Percentiles rank a stretch among this genome's conserved stretches.
Evolutionary conservation across 2,113 vertebrate genomes (phyloP).

Genomic region (Chunga burmeisteri): DNA sequence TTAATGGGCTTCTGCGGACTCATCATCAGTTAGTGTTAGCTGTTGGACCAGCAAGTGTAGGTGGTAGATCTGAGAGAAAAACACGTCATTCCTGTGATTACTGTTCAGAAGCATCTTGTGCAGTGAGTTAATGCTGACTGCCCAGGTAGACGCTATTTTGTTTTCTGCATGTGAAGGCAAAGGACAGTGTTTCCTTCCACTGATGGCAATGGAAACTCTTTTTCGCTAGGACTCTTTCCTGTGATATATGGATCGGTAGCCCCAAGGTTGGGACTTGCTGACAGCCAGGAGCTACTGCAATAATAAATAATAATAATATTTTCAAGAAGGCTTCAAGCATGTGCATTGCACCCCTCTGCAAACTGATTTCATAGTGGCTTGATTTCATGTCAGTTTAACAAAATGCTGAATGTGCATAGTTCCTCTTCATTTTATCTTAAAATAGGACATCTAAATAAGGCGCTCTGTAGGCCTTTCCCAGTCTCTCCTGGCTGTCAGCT

Average conservation of each 20-base stretch:
- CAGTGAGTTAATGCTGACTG: not conserved
- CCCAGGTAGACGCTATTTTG: not conserved
- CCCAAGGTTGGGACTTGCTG: not conserved
- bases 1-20: not conserved
- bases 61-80: not conserved
- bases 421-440: constrained; percentile 58
- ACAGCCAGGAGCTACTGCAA: not conserved
- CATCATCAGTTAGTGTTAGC: not conserved
- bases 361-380: constrained; percentile 35
- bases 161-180: not conserved
- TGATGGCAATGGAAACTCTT: not conserved
- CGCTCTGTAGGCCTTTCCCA: constrained; percentile 62
- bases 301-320: constrained; percentile 17
- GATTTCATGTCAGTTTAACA: constrained; percentile 54
- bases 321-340: not conserved
- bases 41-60: not conserved
- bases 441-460: constrained; percentile 63
- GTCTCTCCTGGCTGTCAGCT: constrained; percentile 67
- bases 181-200: not conserved
- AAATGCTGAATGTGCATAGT: constrained; percentile 65
- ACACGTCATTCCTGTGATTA: not conserved
- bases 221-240: not conserved
- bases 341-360: constrained; percentile 11
- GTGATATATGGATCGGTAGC: not conserved
- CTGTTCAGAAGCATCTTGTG: not conserved